Evolutionary conservation across 1,140 invertebrate species (phyloP).

Genomic region (Gonioctena quinquepunctata): DNA sequence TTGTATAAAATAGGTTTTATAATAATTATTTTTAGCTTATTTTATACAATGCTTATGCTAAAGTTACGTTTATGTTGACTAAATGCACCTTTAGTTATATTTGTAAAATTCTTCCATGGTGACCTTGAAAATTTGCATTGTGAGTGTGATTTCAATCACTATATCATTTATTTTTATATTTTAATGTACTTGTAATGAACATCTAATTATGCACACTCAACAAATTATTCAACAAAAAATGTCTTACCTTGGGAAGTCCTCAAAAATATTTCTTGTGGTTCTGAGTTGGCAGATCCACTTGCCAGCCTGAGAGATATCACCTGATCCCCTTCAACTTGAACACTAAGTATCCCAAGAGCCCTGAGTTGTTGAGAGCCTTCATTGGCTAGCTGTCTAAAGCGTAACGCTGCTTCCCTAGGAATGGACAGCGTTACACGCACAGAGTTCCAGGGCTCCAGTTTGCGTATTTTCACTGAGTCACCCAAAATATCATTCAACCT

Average conservation of each 20-base stretch:
- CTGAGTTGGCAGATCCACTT: constrained; percentile 63
- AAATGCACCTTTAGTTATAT: too few relatives aligned
- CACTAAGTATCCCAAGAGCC: constrained; percentile 90
- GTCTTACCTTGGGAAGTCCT: constrained; percentile 55
- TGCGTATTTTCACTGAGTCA: constrained; percentile 70
- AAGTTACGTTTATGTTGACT: too few relatives aligned
- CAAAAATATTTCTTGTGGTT: constrained; percentile 77
- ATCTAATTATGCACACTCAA: too few relatives aligned
- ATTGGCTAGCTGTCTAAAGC: constrained; percentile 86
- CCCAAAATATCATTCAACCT: constrained; percentile 70
- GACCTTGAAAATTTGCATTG: too few relatives aligned
- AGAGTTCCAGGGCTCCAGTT: constrained; percentile 98
- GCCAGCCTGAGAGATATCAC: constrained; percentile 89
- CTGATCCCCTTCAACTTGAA: constrained; percentile 95
- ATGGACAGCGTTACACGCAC: constrained; percentile 96
- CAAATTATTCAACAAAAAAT: not conserved
- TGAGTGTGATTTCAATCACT: too few relatives aligned
- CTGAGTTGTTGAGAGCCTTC: constrained; percentile 85
- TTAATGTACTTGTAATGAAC: too few relatives aligned
- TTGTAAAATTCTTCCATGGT: too few relatives aligned
- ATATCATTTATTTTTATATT: too few relatives aligned
- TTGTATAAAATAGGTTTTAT: too few relatives aligned
- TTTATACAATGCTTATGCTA: too few relatives aligned
- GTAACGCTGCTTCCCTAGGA: constrained; percentile 88
- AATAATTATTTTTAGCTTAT: too few relatives aligned